A percentile compares a stretch with the other conserved stretches of the same genome.
phyloP scores from a whole-genome alignment of 2,113 vertebrate species.

The Meles meles region DNA sequence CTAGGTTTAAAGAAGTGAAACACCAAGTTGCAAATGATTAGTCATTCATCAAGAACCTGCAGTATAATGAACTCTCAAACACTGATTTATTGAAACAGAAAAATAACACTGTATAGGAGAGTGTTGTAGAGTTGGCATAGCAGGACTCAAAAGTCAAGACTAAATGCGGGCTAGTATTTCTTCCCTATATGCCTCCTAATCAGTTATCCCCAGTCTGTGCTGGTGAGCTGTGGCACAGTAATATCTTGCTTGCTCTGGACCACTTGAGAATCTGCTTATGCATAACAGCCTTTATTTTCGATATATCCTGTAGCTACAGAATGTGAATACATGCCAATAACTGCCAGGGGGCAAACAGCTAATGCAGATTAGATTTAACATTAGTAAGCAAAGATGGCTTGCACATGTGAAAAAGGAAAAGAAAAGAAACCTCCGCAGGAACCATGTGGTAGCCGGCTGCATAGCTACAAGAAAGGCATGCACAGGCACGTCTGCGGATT shows the following conservation, averaged over 20 bases:
- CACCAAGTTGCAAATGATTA: background rate
- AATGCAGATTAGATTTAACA: background rate
- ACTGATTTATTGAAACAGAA: background rate
- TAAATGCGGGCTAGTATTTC: background rate
- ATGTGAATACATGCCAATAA: background rate
- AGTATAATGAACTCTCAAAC: background rate
- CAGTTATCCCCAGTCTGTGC: background rate
- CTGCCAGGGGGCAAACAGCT: background rate
- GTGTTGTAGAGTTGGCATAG: background rate
- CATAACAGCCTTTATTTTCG: background rate
- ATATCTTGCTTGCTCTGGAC: too few relatives aligned
- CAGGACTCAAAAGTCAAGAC: background rate
- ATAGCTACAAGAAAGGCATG: constrained; percentile 51
- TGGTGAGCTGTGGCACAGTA: background rate
- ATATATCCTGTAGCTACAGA: background rate
- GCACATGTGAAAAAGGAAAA: background rate
- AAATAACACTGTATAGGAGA: background rate
- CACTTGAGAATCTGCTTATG: background rate
- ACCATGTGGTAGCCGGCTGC: background rate
- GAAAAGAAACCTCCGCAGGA: background rate
- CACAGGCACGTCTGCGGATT: constrained; percentile 67
- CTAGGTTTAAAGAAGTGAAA: background rate
- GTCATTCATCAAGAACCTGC: background rate
- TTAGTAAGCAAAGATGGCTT: background rate
- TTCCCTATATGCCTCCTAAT: background rate